Percentiles rank a stretch among this genome's conserved stretches.
phyloP scores from a whole-genome alignment of 1,140 invertebrate species.

The Arion vulgaris region DNA sequence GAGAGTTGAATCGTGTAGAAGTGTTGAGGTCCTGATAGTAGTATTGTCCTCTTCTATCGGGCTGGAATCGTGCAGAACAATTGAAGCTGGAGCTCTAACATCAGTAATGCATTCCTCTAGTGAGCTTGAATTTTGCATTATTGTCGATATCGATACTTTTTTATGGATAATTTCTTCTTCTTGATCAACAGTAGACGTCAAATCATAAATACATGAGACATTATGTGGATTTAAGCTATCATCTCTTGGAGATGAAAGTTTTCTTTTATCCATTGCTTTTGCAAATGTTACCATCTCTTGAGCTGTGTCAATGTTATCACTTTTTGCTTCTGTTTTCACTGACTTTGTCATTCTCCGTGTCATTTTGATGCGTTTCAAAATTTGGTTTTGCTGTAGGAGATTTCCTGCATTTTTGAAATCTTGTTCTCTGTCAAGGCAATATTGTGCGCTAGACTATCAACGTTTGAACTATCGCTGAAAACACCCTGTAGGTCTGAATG shows the following conservation, averaged over 20 bases:
- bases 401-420: background rate
- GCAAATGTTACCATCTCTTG: background rate
- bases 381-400: background rate
- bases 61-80: background rate
- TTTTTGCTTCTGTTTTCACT: background rate
- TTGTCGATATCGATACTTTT: no score
- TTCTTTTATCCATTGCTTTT: background rate
- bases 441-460: background rate
- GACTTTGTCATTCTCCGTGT: background rate
- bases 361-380: background rate
- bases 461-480: slow-evolving; percentile 8
- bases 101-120: slow-evolving; percentile 16
- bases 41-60: background rate
- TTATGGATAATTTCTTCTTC: no score
- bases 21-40: no score
- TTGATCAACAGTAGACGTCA: no score
- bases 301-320: background rate
- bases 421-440: background rate
- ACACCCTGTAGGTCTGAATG: background rate
- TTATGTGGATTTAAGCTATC: no score
- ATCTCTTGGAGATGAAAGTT: background rate
- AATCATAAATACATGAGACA: no score
- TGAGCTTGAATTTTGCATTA: no score
- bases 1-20: no score
- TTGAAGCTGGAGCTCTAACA: background rate